Evolutionary conservation across 2,888 invertebrate species (phyloP).

Genomic region (Andrena chrysosceles): DNA sequence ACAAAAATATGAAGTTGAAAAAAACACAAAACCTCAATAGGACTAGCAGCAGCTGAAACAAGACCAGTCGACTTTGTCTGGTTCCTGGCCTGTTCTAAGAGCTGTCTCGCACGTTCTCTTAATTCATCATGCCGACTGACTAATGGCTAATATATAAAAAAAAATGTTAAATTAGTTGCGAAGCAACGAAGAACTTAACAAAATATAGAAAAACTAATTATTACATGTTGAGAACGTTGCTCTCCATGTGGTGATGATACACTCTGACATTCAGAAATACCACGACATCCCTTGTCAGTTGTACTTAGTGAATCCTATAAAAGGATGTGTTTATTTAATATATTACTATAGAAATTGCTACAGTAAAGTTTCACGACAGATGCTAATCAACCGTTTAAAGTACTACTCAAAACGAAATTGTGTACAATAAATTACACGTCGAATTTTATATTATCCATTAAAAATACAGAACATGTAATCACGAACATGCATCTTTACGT

Average conservation of each 20-base stretch:
- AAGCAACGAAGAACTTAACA: conserved; percentile 19
- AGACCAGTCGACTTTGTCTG: conserved; percentile 84
- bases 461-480: not conserved
- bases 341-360: conserved; percentile 9
- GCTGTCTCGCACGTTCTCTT: conserved; percentile 92
- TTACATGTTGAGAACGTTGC: conserved; percentile 81
- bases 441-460: not conserved
- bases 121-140: conserved; percentile 93
- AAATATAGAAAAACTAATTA: conserved; percentile 63
- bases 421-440: not conserved
- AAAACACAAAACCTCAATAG: conserved; percentile 84
- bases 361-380: not conserved
- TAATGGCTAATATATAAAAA: conserved; percentile 88
- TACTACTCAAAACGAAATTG: not conserved
- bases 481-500: not conserved
- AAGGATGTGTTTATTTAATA: conserved; percentile 38
- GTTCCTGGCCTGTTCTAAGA: conserved; percentile 91
- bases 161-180: conserved; percentile 69
- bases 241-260: conserved; percentile 81
- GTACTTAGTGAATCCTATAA: conserved; percentile 77
- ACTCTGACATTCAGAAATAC: conserved; percentile 80
- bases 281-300: conserved; percentile 79
- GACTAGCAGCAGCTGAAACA: conserved; percentile 86
- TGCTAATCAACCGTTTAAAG: not conserved
- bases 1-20: conserved; percentile 37